phyloP scores from a whole-genome alignment of 2,113 vertebrate species.

The Ammodytes marinus region DNA sequence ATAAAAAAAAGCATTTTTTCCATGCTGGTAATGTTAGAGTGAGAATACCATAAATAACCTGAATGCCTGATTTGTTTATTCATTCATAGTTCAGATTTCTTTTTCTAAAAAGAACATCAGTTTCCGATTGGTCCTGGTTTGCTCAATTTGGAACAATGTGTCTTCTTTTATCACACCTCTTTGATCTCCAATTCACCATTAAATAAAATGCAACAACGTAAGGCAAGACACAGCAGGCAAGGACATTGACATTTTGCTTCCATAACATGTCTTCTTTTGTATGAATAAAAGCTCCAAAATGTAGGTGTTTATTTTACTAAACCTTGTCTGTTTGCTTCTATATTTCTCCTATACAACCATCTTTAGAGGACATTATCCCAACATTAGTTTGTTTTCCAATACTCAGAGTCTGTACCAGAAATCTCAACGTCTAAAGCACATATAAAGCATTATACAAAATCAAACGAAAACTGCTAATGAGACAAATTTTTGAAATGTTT shows the following conservation, averaged over 20 bases:
- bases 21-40: constrained; percentile 51
- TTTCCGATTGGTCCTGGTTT: constrained; percentile 9
- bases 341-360: too few relatives aligned
- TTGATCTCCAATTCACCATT: constrained; percentile 4
- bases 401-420: too few relatives aligned
- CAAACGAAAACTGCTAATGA: constrained; percentile 16
- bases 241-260: too few relatives aligned
- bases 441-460: background rate
- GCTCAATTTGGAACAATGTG: constrained; percentile 50
- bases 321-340: too few relatives aligned
- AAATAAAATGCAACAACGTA: constrained; percentile 19
- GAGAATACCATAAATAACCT: constrained; percentile 50
- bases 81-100: constrained; percentile 14
- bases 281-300: too few relatives aligned
- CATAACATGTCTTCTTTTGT: too few relatives aligned
- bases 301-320: too few relatives aligned
- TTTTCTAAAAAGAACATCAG: constrained; percentile 1
- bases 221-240: too few relatives aligned
- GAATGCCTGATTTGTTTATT: constrained; percentile 59
- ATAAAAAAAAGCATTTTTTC: constrained; percentile 73
- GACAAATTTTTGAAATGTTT: constrained; percentile 53
- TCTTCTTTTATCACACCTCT: constrained; percentile 29
- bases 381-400: too few relatives aligned
- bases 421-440: too few relatives aligned
- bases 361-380: too few relatives aligned